A percentile compares a stretch with the other conserved stretches of the same genome.
Evolutionary conservation across 2,113 vertebrate genomes (phyloP).

Genomic region (Callionymus lyra): DNA sequence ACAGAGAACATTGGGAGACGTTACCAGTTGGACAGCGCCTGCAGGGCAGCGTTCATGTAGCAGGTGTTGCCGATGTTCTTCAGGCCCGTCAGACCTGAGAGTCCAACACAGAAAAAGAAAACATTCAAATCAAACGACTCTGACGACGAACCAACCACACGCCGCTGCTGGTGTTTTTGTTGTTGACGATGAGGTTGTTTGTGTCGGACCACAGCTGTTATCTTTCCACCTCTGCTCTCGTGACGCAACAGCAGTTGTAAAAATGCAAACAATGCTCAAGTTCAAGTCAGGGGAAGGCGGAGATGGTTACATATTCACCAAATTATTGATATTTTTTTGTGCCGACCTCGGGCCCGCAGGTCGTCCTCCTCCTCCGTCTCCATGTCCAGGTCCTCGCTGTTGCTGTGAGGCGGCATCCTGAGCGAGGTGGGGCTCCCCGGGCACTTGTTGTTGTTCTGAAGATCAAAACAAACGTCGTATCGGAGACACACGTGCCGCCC

Average conservation of each 20-base stretch:
- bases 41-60: constrained; percentile 97
- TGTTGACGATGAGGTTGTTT: too few species aligned
- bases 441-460: constrained; percentile 69
- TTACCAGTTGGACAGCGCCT: constrained; percentile 98
- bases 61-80: constrained; percentile 99
- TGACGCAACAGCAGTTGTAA: too few species aligned
- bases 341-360: constrained; percentile 79
- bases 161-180: too few species aligned
- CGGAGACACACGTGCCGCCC: constrained; percentile 7
- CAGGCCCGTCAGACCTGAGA: constrained; percentile 86
- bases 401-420: constrained; percentile 76
- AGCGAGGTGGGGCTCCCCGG: constrained; percentile 76
- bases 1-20: neutral
- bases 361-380: constrained; percentile 91
- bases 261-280: too few species aligned
- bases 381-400: constrained; percentile 84
- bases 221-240: too few species aligned
- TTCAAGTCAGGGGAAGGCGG: too few species aligned
- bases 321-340: too few species aligned
- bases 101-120: too few species aligned
- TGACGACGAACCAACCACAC: too few species aligned
- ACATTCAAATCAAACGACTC: too few species aligned
- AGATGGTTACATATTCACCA: too few species aligned
- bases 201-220: too few species aligned
- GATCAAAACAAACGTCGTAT: neutral